A percentile compares a stretch with the other conserved stretches of the same genome.
Conservation (phyloP, 2,113 vertebrate species). For the Stigmatopora nigra region DNA sequence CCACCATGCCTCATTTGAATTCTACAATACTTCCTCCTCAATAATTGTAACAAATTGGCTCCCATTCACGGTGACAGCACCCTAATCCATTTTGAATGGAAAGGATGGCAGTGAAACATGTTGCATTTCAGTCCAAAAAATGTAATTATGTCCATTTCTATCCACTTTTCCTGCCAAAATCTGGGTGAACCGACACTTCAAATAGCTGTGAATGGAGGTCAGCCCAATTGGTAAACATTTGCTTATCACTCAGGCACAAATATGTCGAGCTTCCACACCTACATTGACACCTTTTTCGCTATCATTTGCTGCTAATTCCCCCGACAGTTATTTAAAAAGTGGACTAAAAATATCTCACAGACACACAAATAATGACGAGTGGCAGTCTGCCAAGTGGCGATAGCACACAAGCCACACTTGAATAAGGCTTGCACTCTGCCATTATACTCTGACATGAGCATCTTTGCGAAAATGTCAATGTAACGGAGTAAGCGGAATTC, state of each 20-base stretch:
- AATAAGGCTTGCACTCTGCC: conserved; percentile 18
- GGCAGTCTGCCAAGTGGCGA: not conserved
- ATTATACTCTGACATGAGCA: conserved; percentile 23
- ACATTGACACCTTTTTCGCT: conserved; percentile 24
- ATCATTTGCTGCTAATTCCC: conserved; percentile 34
- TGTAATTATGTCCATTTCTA: not conserved
- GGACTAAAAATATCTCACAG: conserved; percentile 35
- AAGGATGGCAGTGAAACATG: no score
- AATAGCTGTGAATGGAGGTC: conserved; percentile 36
- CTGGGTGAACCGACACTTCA: conserved; percentile 46
- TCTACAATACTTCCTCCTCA: not conserved
- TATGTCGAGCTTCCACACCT: conserved; percentile 24
- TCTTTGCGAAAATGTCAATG: conserved; percentile 30
- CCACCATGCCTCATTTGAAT: not conserved
- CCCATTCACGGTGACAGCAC: conserved; percentile 8
- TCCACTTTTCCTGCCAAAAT: not conserved
- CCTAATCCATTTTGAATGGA: no score
- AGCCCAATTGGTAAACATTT: conserved; percentile 31
- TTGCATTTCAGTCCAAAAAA: no score
- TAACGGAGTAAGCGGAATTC: no score
- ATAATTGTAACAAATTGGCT: not conserved
- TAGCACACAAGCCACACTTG: not conserved
- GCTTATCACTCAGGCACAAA: conserved; percentile 48
- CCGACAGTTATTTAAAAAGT: conserved; percentile 1
- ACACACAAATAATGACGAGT: conserved; percentile 17